These are phyloP conservation scores for Pharmacophagus antenor DNA, from an alignment of 2,888 invertebrate species.

Conservation along the genomic window DNA sequence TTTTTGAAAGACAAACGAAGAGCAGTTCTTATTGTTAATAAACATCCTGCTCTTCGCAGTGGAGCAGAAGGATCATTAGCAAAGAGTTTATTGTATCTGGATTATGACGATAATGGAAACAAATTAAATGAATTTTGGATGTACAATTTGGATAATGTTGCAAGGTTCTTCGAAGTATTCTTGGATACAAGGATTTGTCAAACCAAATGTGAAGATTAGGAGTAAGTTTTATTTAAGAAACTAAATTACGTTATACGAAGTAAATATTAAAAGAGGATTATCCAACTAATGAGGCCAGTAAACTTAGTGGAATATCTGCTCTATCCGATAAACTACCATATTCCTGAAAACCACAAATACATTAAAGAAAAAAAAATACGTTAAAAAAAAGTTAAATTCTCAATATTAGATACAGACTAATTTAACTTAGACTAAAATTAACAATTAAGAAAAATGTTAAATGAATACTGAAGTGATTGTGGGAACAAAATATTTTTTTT, in stretches of 20 bases:
- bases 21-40: slow-evolving; percentile 43
- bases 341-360: slow-evolving; percentile 14
- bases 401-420: too few species aligned
- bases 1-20: slow-evolving; percentile 32
- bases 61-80: slow-evolving; percentile 20
- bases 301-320: background rate
- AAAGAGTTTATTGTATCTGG: slow-evolving; percentile 48
- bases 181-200: slow-evolving; percentile 51
- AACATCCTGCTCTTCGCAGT: slow-evolving; percentile 21
- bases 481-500: too few species aligned
- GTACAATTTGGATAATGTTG: slow-evolving; percentile 52
- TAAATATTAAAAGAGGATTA: slow-evolving; percentile 3
- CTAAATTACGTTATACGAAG: background rate
- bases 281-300: slow-evolving; percentile 20
- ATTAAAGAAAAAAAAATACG: background rate
- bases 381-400: background rate
- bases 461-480: too few species aligned
- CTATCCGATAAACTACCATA: slow-evolving; percentile 19
- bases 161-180: slow-evolving; percentile 46
- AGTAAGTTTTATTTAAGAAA: background rate
- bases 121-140: slow-evolving; percentile 43
- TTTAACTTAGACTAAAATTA: too few species aligned
- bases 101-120: slow-evolving; percentile 43
- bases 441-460: too few species aligned
- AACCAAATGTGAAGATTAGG: slow-evolving; percentile 36